Base-by-base conservation (phyloP, 1,140 invertebrate species). In the Sipha flava region DNA sequence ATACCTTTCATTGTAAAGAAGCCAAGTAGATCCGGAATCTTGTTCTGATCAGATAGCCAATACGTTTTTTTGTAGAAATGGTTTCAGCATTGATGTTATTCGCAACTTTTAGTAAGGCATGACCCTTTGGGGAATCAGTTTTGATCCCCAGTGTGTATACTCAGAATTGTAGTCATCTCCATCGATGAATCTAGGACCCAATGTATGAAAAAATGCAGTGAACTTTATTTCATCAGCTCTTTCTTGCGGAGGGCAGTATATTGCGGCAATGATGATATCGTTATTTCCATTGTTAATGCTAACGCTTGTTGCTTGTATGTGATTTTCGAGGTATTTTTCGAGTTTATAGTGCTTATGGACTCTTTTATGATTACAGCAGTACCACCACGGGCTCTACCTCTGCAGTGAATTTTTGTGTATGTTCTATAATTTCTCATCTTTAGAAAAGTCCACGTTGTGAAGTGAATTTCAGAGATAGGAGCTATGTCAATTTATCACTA, bases 21-120 rank as follows among this genome's bases (percentile, higher is more conserved):
- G 5, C 82, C 86, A 3, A 86, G 80, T 0, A 84, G 83, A 40
- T 86, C 85, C 0, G 85, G 85, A 3, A 80, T 84, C 81, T 82
- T 86, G 6, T 83, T 82, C n/a, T 62, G 66, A n/a, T 84, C 86
- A 49, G 83, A 83, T 21, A 82, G 84, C 57, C 85, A 87, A 80
- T 86, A 85, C 0, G 86, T 87, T 80, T 83, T 29, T 83, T 84
- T 14, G 84, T 82, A 40, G 83, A 83, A 52, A 16, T 52, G 4
- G 16, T 52, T 52, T 16, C 47, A 52, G 47, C 4, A 52, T 52
- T 52, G 14, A 52, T 52, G 3, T 3, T 52, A 14, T 52, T 16
- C 4, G n/a, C 3, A 16, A 52, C 4, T 52, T 52, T 4, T 21
- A 52, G 47, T 21, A 52, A 6, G 14, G 9, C 37, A 9, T 37